phyloP scores from a whole-genome alignment of 1,140 invertebrate species.

The Asbolus verrucosus region DNA sequence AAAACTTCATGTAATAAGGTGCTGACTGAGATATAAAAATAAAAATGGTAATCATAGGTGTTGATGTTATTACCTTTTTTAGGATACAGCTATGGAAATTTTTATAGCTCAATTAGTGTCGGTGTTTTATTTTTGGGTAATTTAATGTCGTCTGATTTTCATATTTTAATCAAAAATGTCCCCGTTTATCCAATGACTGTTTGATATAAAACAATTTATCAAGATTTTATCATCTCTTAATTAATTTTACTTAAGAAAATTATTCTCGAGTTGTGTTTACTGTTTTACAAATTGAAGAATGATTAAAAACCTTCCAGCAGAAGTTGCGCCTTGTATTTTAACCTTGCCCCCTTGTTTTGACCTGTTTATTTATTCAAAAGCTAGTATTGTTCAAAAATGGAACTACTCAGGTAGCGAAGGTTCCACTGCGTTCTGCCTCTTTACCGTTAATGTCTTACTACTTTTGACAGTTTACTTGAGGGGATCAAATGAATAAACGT shows the following conservation, averaged over 20 bases:
- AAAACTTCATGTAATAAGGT: conserved; percentile 33
- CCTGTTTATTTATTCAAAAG: conserved; percentile 27
- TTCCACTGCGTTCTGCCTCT: neutral
- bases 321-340: conserved; percentile 23
- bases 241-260: conserved; percentile 12
- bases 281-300: conserved; percentile 11
- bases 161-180: too few relatives aligned
- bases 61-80: conserved; percentile 38
- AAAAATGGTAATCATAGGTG: conserved; percentile 38
- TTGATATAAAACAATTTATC: neutral
- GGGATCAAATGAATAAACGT: conserved; percentile 38
- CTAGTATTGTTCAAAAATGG: conserved; percentile 32
- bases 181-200: neutral
- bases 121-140: neutral
- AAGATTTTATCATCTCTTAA: conserved; percentile 4
- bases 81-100: neutral
- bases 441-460: conserved; percentile 8
- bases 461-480: conserved; percentile 5
- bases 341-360: conserved; percentile 14
- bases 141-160: neutral
- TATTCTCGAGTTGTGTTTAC: neutral
- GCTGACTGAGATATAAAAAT: conserved; percentile 26
- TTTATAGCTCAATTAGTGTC: conserved; percentile 29
- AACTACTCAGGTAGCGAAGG: conserved; percentile 21
- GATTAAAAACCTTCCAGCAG: neutral